phyloP scores from a whole-genome alignment of 37 sponge, comb jelly and placozoan genomes.

The Cladorhizidae sp. region DNA sequence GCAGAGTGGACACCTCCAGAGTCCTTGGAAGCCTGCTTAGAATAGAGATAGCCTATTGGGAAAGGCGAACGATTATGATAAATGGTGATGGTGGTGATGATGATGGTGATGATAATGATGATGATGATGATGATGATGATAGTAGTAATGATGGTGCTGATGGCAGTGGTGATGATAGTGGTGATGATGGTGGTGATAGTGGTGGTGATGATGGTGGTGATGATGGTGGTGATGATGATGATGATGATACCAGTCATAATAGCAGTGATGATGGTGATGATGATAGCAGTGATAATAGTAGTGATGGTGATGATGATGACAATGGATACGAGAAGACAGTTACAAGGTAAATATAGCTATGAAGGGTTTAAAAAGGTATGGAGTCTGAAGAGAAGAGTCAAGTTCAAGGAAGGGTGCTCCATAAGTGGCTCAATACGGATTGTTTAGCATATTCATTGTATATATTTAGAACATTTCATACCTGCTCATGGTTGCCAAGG shows the following conservation, averaged over 20 bases:
- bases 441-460: too few relatives aligned
- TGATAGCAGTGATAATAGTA: background rate
- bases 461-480: too few relatives aligned
- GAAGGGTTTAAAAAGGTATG: too few relatives aligned
- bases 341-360: too few relatives aligned
- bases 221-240: background rate
- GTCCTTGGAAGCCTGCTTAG: slow-evolving; percentile 12
- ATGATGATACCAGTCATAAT: background rate
- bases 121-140: background rate
- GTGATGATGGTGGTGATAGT: background rate
- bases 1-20: too few relatives aligned
- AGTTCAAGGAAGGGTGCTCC: too few relatives aligned
- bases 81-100: background rate
- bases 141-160: background rate
- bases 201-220: background rate
- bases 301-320: background rate
- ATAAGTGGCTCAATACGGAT: too few relatives aligned
- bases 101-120: background rate
- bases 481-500: slow-evolving; percentile 85
- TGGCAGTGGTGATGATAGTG: background rate
- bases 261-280: background rate
- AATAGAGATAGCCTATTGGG: slow-evolving; percentile 12
- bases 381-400: too few relatives aligned
- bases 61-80: slow-evolving; percentile 9
- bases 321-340: too few relatives aligned